phyloP scores from a whole-genome alignment of 2,797 vertebrate species.

The Hypotaenidia philippensis region DNA sequence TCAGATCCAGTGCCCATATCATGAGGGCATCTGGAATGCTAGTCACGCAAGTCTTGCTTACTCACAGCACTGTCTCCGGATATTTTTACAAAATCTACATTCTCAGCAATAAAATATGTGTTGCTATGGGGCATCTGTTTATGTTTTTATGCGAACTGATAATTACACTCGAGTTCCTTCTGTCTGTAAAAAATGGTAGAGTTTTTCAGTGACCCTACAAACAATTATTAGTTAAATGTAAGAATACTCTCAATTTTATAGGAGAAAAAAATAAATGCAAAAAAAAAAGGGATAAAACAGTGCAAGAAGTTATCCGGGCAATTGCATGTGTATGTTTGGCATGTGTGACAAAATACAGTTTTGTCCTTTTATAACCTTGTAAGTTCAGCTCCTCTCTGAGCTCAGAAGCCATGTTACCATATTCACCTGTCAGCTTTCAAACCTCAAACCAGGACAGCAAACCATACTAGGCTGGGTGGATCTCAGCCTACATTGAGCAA shows the following conservation, averaged over 20 bases:
- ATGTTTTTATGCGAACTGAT: slow-evolving; percentile 56
- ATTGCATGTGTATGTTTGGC: background rate
- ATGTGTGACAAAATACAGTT: background rate
- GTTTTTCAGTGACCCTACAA: background rate
- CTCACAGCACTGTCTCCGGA: background rate
- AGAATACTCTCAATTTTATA: background rate
- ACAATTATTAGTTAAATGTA: background rate
- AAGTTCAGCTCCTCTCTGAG: background rate
- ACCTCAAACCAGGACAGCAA: background rate
- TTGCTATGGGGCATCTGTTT: slow-evolving; percentile 70
- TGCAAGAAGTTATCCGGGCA: background rate
- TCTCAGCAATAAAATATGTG: slow-evolving; percentile 58
- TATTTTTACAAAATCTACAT: slow-evolving; percentile 64
- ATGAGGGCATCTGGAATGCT: slow-evolving; percentile 48
- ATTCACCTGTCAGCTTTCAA: background rate
- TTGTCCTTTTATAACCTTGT: background rate
- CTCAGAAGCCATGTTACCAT: background rate
- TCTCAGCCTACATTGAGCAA: background rate
- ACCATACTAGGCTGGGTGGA: too few species aligned
- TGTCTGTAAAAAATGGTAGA: slow-evolving; percentile 28
- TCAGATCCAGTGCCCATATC: background rate
- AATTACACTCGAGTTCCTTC: slow-evolving; percentile 51
- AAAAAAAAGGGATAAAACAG: background rate
- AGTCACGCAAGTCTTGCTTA: slow-evolving; percentile 36
- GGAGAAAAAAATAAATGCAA: background rate